Conservation (phyloP, 1,140 invertebrate species). For the Neodiprion pinetum region DNA sequence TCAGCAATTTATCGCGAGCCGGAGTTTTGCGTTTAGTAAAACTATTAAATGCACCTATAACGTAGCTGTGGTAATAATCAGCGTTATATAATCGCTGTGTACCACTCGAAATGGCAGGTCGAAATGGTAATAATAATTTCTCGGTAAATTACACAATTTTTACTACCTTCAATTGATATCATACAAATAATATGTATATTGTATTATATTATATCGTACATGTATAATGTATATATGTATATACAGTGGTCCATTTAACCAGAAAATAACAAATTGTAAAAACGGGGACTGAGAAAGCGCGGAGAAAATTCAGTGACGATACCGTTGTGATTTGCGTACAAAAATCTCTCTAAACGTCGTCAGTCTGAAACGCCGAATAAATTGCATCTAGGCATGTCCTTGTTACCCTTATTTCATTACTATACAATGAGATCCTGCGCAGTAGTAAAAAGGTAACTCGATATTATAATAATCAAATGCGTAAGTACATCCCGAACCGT, state of each 20-base stretch:
- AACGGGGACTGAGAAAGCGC: background rate
- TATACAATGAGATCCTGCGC: background rate
- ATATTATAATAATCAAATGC: no score
- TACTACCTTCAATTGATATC: background rate
- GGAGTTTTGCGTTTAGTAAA: background rate
- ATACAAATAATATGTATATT: no score
- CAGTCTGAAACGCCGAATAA: no score
- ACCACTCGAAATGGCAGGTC: background rate
- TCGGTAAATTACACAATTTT: constrained; percentile 34
- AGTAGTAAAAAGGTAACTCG: background rate
- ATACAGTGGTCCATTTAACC: constrained; percentile 23
- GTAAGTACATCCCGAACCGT: no score
- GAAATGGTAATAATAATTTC: constrained; percentile 26
- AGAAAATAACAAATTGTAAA: background rate
- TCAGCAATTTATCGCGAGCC: background rate
- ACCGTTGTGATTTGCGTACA: background rate
- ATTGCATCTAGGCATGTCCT: background rate
- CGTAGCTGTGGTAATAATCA: constrained; percentile 35
- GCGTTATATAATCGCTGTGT: no score
- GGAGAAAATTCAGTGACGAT: background rate
- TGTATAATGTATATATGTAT: constrained; percentile 21
- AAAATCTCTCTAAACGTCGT: background rate
- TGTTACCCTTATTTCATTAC: background rate
- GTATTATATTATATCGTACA: background rate
- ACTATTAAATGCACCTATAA: constrained; percentile 39